These are phyloP conservation scores for Drosophila setosimentum DNA, from an alignment of 2,888 invertebrate genomes.

Conservation along the genomic window DNA sequence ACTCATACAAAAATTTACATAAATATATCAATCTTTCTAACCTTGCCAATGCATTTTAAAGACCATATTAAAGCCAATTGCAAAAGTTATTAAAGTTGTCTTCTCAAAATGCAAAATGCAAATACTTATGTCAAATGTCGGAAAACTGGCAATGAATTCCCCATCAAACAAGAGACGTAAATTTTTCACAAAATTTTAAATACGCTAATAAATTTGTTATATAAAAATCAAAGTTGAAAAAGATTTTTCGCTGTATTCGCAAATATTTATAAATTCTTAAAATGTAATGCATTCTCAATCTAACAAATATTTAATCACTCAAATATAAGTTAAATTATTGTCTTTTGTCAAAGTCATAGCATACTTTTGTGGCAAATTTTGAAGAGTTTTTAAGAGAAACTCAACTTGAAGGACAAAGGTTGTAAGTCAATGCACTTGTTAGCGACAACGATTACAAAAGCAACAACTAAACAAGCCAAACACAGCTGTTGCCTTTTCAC, in stretches of 20 bases:
- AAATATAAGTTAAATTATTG: slow-evolving; percentile 4
- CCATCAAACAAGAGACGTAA: not conserved
- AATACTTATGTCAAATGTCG: not conserved
- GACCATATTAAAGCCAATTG: not conserved
- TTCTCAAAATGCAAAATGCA: not conserved
- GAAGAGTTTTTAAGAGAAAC: not conserved
- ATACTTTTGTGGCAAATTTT: slow-evolving; percentile 42
- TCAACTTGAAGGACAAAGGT: slow-evolving; percentile 30
- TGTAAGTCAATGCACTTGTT: slow-evolving; percentile 47
- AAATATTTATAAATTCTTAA: not conserved
- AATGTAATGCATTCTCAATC: not conserved
- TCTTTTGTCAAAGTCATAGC: slow-evolving; percentile 37
- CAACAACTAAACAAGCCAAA: slow-evolving; percentile 12
- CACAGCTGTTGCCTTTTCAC: slow-evolving; percentile 49
- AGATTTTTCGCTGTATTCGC: not conserved
- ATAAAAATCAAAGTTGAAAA: not conserved
- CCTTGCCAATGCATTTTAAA: not conserved
- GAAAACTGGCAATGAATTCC: not conserved
- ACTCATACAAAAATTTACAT: not conserved
- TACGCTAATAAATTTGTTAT: not conserved
- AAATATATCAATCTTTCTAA: not conserved
- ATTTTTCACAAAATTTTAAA: not conserved
- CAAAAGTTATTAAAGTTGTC: not conserved
- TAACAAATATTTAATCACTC: not conserved
- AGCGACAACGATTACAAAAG: slow-evolving; percentile 14